These are phyloP conservation scores for Rhinoptilus africanus DNA, from an alignment of 2,113 vertebrate species.

Conservation along the genomic window DNA sequence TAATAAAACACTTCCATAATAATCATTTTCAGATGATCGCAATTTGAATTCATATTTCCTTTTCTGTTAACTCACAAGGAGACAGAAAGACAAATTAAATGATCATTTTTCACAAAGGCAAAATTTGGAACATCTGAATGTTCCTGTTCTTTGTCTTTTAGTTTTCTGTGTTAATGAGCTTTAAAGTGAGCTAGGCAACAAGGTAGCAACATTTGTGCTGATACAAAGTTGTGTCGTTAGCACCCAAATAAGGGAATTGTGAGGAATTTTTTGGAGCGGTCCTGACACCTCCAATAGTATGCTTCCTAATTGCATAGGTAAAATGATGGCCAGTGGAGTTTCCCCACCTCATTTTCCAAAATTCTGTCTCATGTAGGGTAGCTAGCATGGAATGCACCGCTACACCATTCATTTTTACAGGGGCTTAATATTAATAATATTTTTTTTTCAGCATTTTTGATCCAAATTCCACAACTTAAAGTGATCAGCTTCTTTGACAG, in stretches of 20 bases:
- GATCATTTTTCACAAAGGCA: neutral
- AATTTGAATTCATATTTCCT: neutral
- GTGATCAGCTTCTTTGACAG: neutral
- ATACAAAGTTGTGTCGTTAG: neutral
- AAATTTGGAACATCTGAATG: neutral
- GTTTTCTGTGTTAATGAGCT: neutral
- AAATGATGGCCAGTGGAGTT: neutral
- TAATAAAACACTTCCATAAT: neutral
- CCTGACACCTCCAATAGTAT: neutral
- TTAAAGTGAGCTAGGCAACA: neutral
- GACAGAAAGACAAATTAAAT: neutral
- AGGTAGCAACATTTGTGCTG: neutral
- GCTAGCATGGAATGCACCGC: neutral
- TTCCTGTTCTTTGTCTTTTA: neutral
- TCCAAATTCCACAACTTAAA: neutral
- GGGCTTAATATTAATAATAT: neutral
- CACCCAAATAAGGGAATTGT: neutral
- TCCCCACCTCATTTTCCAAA: neutral
- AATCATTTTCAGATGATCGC: neutral
- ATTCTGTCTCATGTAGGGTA: neutral
- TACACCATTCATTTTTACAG: neutral
- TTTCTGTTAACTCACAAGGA: neutral
- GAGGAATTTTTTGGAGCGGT: neutral
- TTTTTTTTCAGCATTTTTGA: neutral
- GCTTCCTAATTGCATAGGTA: neutral